Evolutionary conservation across 1,140 invertebrate species (phyloP).

Genomic region (Leptoteleia sp.): DNA sequence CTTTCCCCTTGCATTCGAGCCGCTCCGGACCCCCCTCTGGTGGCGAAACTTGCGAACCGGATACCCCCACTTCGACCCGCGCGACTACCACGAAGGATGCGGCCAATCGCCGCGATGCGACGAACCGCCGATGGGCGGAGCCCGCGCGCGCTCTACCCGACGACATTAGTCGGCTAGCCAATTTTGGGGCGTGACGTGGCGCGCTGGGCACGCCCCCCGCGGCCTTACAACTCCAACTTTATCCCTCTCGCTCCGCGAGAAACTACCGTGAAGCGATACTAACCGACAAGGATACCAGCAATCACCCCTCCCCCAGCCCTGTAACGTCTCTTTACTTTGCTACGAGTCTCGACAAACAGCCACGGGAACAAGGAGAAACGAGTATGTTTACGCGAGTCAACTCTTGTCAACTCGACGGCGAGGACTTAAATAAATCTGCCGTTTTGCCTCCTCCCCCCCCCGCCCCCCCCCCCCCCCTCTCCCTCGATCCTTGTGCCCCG

Average conservation of each 20-base stretch:
- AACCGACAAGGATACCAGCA: constrained; percentile 46
- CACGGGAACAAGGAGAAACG: constrained; percentile 77
- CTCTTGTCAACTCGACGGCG: constrained; percentile 79
- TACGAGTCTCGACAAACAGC: constrained; percentile 67
- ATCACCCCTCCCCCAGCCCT: constrained; percentile 10
- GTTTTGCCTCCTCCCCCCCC: constrained; percentile 63
- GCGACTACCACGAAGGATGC: too few relatives aligned
- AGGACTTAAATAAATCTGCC: constrained; percentile 80
- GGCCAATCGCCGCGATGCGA: too few relatives aligned
- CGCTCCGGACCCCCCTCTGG: constrained; percentile 75
- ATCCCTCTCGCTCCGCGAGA: constrained; percentile 43
- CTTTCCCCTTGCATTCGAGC: constrained; percentile 72
- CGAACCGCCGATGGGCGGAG: not conserved
- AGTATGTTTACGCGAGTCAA: constrained; percentile 81
- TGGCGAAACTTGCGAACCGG: constrained; percentile 73
- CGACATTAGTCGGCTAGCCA: constrained; percentile 47
- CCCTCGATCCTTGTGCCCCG: constrained; percentile 34
- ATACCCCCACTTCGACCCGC: constrained; percentile 60
- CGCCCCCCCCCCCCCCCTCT: constrained; percentile 15
- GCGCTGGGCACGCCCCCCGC: constrained; percentile 33
- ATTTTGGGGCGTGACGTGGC: constrained; percentile 56
- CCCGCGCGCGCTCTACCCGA: not conserved
- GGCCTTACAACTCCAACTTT: constrained; percentile 17
- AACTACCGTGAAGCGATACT: constrained; percentile 69
- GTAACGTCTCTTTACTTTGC: constrained; percentile 37